Evolutionary conservation across 64 coral and sea anemone genomes (phyloP).

Genomic region (Actinia tenebrosa): DNA sequence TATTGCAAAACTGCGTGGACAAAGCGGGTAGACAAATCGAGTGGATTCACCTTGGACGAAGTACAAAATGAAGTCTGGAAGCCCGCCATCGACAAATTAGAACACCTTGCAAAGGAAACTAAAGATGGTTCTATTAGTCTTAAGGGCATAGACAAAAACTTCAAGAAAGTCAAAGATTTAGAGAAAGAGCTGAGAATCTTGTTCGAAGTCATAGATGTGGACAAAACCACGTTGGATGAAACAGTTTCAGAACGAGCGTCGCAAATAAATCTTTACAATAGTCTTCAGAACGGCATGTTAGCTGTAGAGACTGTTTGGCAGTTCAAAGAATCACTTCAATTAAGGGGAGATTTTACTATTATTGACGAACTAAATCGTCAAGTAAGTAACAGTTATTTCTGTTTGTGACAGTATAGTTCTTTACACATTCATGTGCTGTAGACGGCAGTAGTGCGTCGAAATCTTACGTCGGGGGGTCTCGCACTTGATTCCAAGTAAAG

Average conservation of each 20-base stretch:
- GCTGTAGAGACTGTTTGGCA: constrained; percentile 27
- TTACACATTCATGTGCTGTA: too few relatives aligned
- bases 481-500: too few relatives aligned
- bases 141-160: constrained; percentile 36
- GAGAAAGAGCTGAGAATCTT: constrained; percentile 25
- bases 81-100: constrained; percentile 20
- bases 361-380: neutral
- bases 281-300: neutral
- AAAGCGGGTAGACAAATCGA: neutral
- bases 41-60: constrained; percentile 22
- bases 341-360: constrained; percentile 29
- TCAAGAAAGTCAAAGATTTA: neutral
- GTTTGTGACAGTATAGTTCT: too few relatives aligned
- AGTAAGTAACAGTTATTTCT: too few relatives aligned
- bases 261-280: constrained; percentile 26
- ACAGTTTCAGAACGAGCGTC: neutral
- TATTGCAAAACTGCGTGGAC: constrained; percentile 26
- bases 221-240: neutral
- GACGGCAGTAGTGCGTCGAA: too few relatives aligned
- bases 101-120: neutral
- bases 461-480: too few relatives aligned
- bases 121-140: constrained; percentile 28
- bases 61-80: constrained; percentile 28
- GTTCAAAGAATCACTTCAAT: constrained; percentile 19
- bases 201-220: neutral